Conservation (phyloP, 2,113 vertebrate species). For the Galbula dea region DNA sequence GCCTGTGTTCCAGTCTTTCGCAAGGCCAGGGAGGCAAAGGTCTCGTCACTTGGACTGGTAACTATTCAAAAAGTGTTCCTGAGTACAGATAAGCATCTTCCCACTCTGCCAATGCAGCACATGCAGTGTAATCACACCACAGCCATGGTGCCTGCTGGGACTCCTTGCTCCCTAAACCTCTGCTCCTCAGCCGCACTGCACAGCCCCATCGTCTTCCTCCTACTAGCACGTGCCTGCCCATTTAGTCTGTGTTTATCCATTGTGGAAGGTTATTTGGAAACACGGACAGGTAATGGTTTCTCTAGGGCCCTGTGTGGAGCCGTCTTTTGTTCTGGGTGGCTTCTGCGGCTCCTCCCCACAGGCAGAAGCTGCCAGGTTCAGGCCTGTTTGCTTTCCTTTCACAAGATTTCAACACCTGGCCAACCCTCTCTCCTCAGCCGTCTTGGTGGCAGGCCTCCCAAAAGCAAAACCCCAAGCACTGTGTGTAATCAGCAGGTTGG, state of each 20-base stretch:
- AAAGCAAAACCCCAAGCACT: not conserved
- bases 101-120: not conserved
- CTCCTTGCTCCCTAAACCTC: not conserved
- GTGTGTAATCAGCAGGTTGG: slow-evolving; percentile 34
- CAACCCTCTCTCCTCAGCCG: not conserved
- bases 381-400: slow-evolving; percentile 33
- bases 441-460: not conserved
- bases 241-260: not conserved
- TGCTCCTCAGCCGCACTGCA: fast-evolving
- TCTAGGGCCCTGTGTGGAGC: not conserved
- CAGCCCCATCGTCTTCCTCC: not conserved
- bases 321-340: slow-evolving; percentile 26
- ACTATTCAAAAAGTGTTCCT: fast-evolving
- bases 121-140: fast-evolving
- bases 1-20: not conserved
- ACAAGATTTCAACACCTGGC: not conserved
- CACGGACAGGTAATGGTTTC: not conserved
- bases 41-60: not conserved
- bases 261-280: not conserved
- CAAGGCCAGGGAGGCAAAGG: not conserved
- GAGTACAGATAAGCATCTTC: not conserved
- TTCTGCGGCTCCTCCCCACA: slow-evolving; percentile 13
- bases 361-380: slow-evolving; percentile 17
- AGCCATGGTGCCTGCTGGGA: fast-evolving
- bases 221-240: fast-evolving